Base-by-base conservation (phyloP, 2,113 vertebrate species). In the Verasper variegatus region DNA sequence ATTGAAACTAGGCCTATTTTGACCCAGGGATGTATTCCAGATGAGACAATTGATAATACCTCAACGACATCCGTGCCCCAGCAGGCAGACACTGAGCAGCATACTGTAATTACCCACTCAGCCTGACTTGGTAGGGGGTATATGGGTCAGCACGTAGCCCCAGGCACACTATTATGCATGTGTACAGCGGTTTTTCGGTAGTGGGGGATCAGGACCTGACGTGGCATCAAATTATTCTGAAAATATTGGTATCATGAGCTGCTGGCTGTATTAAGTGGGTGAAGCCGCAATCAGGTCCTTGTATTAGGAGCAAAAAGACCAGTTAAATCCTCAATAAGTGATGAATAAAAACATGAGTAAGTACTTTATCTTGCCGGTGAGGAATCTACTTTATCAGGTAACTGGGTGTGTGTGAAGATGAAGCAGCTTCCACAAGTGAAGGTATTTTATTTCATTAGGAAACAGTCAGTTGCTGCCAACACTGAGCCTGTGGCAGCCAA, bases 21-120 rank as follows among this genome's bases (percentile, higher is more conserved):
- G 81, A 80, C 73, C 13, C 2, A 49, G 78, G 68, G 71, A 84
- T 81, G 81, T 20, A 76, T 80, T 82, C 66, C 49, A 74, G 81
- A 87, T 81, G 15, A 82, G 76, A 80, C 66, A 64, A 83, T 90
- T 88, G 77, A 73, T 82, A 84, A 89, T 81, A 81, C 85, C 89
- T 82, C 74, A 85, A 85, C 17, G 40, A 80, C 65, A 81, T 76
- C 68, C 62, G 76, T 80, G 51, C 80, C 88, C 80, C 83, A 72
- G 76, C 70, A 71, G 66, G 71, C 59, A 73, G 85, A 84, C 69
- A 69, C 72, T 86, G 83, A 85, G 78, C 61, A 78, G 71, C 75
- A 80, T 31, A 66, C 82, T 85, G 80, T 92, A 91, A 93, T 93
- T 92, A 93, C 81, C 89, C 80, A 78, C 78, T 90, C 80, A 78